Base-by-base conservation (phyloP, 2,797 vertebrate species). In the Carapus acus region DNA sequence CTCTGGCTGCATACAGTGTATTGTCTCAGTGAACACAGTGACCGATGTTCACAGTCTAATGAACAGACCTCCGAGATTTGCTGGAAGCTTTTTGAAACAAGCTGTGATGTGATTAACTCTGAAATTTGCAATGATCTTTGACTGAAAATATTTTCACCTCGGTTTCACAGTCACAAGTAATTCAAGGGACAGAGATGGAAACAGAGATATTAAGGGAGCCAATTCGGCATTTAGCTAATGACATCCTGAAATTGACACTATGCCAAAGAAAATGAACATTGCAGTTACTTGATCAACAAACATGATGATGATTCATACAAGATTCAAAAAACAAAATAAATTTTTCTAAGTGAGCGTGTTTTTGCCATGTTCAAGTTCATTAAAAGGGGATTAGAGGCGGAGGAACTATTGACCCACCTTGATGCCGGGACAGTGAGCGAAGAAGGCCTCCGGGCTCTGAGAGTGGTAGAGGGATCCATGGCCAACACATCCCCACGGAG, bases 391-490 rank as follows among this genome's bases (percentile, higher is more conserved):
- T n/a, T n/a, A n/a, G 31, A 9, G 31, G 31, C 14, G 31, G 9
- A 23, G 27, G 23, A 59, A 11, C 2, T 16, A 21, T 13, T 2
- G 27, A 15, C 57, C 41, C 73, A 98, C 96, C 94, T 98, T 99
- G 81, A 99, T 84, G 65, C 96, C 96, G 6, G 96, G 91, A 67
- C 90, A 91, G 61, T 98, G 96, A 37, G 91, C 92, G 61, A 98
- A 99, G 86, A 96, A 98, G 12, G 96, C 95, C 79, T 99, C 96
- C 0, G 96, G 96, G 82, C 92, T 94, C 73, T 98, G 96, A 48
- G 96, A 98, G 80, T 99, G 96, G 80, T 99, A 99, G 1, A 98
- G 86, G 1, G 93, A 93, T 39, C 96, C 96, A 2, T 98, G 96
- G 17, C 95, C 96, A 4, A 99, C 96, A 47, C 95, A 98, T 15